These are phyloP conservation scores for Hydrotaea cyrtoneurina DNA, from an alignment of 2,888 invertebrate species.

Conservation along the genomic window DNA sequence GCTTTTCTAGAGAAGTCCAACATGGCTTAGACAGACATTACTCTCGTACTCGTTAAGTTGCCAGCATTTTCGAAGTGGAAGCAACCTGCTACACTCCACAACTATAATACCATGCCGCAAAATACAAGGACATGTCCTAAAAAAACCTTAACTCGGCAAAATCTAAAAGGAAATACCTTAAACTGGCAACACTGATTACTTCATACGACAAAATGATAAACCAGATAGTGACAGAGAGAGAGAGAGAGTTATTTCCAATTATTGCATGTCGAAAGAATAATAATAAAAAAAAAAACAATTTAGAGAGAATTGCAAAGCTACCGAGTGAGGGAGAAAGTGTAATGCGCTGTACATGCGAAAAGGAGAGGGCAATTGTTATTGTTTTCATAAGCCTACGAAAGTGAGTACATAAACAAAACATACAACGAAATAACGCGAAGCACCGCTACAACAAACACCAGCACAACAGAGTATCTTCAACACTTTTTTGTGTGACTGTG, in stretches of 20 bases:
- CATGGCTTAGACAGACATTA: too few species aligned
- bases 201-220: not conserved
- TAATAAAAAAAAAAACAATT: not conserved
- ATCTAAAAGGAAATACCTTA: too few species aligned
- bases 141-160: too few species aligned
- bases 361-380: constrained; percentile 22
- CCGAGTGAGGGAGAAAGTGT: not conserved
- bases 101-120: too few species aligned
- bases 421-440: not conserved
- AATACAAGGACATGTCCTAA: too few species aligned
- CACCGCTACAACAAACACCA: constrained; percentile 27
- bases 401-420: constrained; percentile 7
- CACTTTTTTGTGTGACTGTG: too few species aligned
- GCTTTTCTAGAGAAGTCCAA: too few species aligned
- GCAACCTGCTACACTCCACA: too few species aligned
- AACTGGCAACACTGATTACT: not conserved
- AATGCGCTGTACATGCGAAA: not conserved
- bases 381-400: constrained; percentile 27
- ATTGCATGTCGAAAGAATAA: not conserved
- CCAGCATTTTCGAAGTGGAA: too few species aligned
- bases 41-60: too few species aligned
- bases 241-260: not conserved
- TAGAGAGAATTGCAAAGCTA: not conserved
- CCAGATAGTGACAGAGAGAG: not conserved
- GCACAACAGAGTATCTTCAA: constrained; percentile 10